A percentile compares a stretch with the other conserved stretches of the same genome.
Conservation (phyloP, 2,888 invertebrate genomes). For the Euplexia lucipara region DNA sequence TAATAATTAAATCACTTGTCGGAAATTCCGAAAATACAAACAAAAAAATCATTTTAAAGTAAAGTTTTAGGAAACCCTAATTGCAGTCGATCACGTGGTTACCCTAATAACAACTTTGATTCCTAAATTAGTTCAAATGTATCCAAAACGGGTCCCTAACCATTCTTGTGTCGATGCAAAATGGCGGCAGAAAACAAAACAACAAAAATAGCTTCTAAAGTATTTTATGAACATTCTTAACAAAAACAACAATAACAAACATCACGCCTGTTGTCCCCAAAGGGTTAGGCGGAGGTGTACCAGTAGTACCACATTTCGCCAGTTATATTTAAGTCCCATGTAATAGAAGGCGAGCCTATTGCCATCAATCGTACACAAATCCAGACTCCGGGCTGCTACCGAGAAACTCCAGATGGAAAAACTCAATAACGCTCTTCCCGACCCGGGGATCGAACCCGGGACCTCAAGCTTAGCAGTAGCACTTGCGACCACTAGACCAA, state of each 20-base stretch:
- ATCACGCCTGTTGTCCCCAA: background rate
- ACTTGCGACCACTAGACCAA: too few species aligned
- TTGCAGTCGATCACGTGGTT: conserved; percentile 28
- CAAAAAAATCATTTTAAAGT: conserved; percentile 3
- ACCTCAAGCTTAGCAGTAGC: too few species aligned
- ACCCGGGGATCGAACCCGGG: too few species aligned
- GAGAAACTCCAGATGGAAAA: too few species aligned
- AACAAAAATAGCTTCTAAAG: conserved; percentile 28
- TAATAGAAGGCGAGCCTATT: too few species aligned
- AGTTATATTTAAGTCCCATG: too few species aligned
- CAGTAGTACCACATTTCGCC: too few species aligned
- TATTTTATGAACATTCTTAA: conserved; percentile 34
- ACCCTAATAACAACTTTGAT: conserved; percentile 59
- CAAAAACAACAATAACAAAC: too few species aligned
- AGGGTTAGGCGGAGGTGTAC: background rate
- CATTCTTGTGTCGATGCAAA: conserved; percentile 55
- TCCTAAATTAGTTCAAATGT: conserved; percentile 64
- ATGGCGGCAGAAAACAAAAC: conserved; percentile 23
- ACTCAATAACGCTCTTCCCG: too few species aligned
- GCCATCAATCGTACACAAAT: too few species aligned
- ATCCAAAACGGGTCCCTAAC: conserved; percentile 58
- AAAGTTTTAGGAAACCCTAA: conserved; percentile 35
- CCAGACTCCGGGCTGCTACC: too few species aligned
- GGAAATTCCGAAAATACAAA: conserved; percentile 13
- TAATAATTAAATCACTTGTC: conserved; percentile 26